Evolutionary conservation across 2,888 invertebrate species (phyloP).

Genomic region (Alloscopus bannaensis): DNA sequence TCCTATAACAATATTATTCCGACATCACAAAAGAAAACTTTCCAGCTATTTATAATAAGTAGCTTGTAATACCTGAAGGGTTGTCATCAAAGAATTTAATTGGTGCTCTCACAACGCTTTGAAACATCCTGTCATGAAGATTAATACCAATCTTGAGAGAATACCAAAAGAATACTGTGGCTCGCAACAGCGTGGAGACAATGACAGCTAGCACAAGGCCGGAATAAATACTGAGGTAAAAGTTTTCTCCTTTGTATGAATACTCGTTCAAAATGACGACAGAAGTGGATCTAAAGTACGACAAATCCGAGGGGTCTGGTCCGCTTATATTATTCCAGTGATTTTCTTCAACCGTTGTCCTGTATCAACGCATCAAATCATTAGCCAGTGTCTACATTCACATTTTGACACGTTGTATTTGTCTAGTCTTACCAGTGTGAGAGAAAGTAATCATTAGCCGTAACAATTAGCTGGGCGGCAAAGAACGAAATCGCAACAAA

Average conservation of each 20-base stretch:
- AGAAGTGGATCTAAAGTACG: conserved; percentile 45
- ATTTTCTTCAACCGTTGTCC: conserved; percentile 55
- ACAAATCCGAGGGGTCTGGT: neutral
- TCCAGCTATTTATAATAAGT: neutral
- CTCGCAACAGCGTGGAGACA: conserved; percentile 75
- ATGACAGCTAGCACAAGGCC: conserved; percentile 74
- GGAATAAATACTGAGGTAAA: conserved; percentile 75
- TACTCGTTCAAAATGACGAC: conserved; percentile 38
- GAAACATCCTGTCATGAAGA: conserved; percentile 77
- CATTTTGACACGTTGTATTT: neutral
- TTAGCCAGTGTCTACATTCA: too few relatives aligned
- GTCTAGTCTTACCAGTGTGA: conserved; percentile 65
- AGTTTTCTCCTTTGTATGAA: conserved; percentile 61
- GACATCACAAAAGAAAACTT: neutral
- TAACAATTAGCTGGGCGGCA: conserved; percentile 67
- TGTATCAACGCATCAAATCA: conserved; percentile 1
- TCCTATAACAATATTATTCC: conserved; percentile 74
- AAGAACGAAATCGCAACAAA: conserved; percentile 59
- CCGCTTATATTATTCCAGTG: conserved; percentile 26
- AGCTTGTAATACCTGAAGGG: conserved; percentile 59
- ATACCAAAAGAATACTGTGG: conserved; percentile 75
- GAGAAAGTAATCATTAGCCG: conserved; percentile 69
- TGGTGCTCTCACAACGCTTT: conserved; percentile 76
- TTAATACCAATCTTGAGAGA: conserved; percentile 76
- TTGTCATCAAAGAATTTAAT: conserved; percentile 73